phyloP scores from a whole-genome alignment of 2,113 vertebrate species.

The Campylorhamphus procurvoides region DNA sequence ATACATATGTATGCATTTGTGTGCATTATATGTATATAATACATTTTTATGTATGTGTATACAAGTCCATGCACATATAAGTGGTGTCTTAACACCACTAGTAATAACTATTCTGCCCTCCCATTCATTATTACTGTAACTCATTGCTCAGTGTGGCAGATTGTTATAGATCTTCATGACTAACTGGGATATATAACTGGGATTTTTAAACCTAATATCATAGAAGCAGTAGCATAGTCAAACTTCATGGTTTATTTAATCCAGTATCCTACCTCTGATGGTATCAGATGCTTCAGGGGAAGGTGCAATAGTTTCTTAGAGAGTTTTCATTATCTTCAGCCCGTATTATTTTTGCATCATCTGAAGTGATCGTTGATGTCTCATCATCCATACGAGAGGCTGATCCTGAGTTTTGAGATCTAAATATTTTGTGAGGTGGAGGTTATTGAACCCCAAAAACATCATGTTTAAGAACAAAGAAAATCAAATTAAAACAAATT shows the following conservation, averaged over 20 bases:
- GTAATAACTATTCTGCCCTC: background rate
- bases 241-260: background rate
- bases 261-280: constrained; percentile 33
- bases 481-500: background rate
- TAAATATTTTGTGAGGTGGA: background rate
- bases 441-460: background rate
- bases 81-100: background rate
- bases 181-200: background rate
- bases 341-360: background rate
- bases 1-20: background rate
- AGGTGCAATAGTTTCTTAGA: constrained; percentile 38
- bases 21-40: background rate
- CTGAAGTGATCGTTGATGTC: background rate
- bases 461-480: background rate
- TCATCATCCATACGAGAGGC: background rate
- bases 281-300: constrained; percentile 28
- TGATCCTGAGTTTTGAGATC: background rate
- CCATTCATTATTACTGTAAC: background rate
- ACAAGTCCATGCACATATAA: background rate
- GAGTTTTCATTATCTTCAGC: background rate
- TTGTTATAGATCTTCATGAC: background rate
- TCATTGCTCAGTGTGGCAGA: background rate
- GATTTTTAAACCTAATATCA: background rate
- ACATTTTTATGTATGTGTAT: background rate
- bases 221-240: background rate